Conservation (phyloP, 2,113 vertebrate genomes). For the Ranitomeya imitator region DNA sequence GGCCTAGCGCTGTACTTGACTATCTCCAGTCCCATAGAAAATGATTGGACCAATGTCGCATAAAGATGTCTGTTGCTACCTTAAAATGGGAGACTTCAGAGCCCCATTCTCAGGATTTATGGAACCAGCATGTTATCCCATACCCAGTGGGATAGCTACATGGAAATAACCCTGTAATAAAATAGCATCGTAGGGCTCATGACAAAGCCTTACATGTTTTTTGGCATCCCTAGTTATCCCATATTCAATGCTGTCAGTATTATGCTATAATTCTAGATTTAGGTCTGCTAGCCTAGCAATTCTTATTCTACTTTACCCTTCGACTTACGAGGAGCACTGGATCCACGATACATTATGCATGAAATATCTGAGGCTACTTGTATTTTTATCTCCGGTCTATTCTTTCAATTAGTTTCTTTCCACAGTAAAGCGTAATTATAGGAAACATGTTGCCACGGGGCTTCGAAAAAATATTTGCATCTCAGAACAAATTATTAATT, state of each 20-base stretch:
- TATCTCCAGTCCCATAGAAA: no score
- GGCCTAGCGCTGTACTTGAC: no score
- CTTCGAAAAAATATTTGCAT: slow-evolving; percentile 49
- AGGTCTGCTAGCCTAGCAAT: not conserved
- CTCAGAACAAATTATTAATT: slow-evolving; percentile 37
- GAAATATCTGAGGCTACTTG: slow-evolving; percentile 29
- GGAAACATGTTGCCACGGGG: slow-evolving; percentile 48
- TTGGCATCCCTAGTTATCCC: not conserved
- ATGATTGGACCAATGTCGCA: no score
- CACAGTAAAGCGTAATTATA: slow-evolving; percentile 37
- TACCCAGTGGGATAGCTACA: not conserved
- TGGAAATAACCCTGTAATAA: not conserved
- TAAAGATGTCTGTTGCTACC: no score
- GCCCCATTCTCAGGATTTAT: no score
- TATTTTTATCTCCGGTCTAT: slow-evolving; percentile 25
- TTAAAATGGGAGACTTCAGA: no score
- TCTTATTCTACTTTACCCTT: not conserved
- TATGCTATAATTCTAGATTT: not conserved
- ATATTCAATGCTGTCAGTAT: not conserved
- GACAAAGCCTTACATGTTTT: not conserved
- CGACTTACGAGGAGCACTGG: not conserved
- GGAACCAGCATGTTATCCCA: no score
- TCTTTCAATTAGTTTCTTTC: slow-evolving; percentile 28
- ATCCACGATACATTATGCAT: slow-evolving; percentile 44
- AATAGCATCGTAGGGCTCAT: not conserved